Evolutionary conservation across 1,140 invertebrate species (phyloP).

Genomic region (Drosophila arawakana): DNA sequence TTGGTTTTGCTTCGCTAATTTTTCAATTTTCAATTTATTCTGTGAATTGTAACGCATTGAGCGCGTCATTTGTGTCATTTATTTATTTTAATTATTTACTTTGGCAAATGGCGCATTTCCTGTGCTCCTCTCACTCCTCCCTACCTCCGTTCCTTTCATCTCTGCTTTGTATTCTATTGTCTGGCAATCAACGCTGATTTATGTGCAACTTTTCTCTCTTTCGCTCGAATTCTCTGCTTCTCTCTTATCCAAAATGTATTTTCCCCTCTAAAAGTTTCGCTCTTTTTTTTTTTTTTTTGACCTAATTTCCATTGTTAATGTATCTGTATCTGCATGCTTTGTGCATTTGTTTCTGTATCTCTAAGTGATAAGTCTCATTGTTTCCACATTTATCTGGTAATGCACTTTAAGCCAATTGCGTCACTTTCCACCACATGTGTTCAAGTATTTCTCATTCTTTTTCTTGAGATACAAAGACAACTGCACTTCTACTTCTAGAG

Average conservation of each 20-base stretch:
- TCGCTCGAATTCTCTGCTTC: not conserved
- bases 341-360: slow-evolving; percentile 1
- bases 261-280: not conserved
- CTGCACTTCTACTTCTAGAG: not conserved
- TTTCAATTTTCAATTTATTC: slow-evolving; percentile 17
- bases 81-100: slow-evolving; percentile 83
- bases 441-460: not conserved
- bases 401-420: slow-evolving; percentile 21
- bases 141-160: not conserved
- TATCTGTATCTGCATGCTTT: slow-evolving; percentile 10
- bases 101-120: slow-evolving; percentile 79
- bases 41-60: slow-evolving; percentile 43
- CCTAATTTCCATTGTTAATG: slow-evolving; percentile 21
- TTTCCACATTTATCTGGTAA: slow-evolving; percentile 19
- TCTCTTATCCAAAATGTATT: slow-evolving; percentile 11
- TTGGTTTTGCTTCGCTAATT: slow-evolving; percentile 33
- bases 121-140: slow-evolving; percentile 21
- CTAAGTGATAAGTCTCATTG: slow-evolving; percentile 33
- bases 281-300: slow-evolving; percentile 18
- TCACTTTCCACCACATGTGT: not conserved
- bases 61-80: slow-evolving; percentile 48
- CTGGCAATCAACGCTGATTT: slow-evolving; percentile 80
- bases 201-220: slow-evolving; percentile 30
- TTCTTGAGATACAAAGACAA: slow-evolving; percentile 1
- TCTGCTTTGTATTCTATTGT: slow-evolving; percentile 57